These are phyloP conservation scores for Pao palembangensis DNA, from an alignment of 2,113 vertebrate species.

Conservation along the genomic window DNA sequence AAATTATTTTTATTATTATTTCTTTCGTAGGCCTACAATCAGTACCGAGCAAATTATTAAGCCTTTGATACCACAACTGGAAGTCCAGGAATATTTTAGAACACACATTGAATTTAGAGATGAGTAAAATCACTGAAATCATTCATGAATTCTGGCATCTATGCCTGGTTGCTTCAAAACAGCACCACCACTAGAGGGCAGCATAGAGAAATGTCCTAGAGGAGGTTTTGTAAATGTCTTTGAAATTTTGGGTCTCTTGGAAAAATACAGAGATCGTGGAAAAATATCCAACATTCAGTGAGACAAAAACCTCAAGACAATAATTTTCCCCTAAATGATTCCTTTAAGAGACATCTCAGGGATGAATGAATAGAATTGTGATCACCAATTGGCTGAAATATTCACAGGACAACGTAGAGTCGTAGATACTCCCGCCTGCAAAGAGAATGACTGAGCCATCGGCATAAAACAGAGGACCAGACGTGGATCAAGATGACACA, in stretches of 20 bases:
- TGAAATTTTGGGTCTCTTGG: too few species aligned
- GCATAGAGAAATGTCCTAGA: conserved; percentile 7
- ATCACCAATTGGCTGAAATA: conserved; percentile 18
- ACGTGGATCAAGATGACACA: conserved; percentile 11
- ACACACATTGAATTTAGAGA: too few species aligned
- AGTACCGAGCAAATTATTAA: too few species aligned
- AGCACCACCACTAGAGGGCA: conserved; percentile 49
- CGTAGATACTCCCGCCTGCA: neutral
- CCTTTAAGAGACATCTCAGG: neutral
- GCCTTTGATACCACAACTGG: too few species aligned
- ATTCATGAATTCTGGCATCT: too few species aligned
- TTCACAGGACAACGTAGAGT: conserved; percentile 3
- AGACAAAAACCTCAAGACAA: neutral
- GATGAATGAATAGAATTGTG: neutral
- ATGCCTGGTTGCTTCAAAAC: too few species aligned
- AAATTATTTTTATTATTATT: too few species aligned
- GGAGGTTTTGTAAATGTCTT: neutral
- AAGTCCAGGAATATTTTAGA: too few species aligned
- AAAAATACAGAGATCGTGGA: too few species aligned
- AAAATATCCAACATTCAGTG: too few species aligned
- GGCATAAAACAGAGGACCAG: neutral
- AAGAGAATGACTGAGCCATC: conserved; percentile 17
- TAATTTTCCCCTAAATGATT: neutral
- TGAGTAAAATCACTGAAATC: too few species aligned
- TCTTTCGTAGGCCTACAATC: too few species aligned